Evolutionary conservation across 2,113 vertebrate species (phyloP).

Genomic region (Gnathonemus echidnorhynchus): DNA sequence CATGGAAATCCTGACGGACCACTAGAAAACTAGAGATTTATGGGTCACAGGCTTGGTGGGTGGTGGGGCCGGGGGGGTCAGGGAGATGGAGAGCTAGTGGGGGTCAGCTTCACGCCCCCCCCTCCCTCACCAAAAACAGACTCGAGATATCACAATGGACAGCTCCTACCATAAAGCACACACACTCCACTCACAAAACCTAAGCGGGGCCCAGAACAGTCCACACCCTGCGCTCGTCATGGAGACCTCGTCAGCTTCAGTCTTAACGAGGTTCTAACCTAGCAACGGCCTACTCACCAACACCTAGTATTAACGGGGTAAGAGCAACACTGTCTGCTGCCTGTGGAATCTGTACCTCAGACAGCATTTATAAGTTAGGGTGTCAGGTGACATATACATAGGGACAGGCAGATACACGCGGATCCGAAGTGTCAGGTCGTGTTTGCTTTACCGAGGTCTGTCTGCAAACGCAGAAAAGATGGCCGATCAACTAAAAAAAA

Average conservation of each 20-base stretch:
- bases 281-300: neutral
- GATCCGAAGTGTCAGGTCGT: neutral
- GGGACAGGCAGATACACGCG: neutral
- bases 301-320: neutral
- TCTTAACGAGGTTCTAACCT: conserved; percentile 16
- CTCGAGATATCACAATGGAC: no score
- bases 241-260: conserved; percentile 17
- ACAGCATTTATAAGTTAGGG: no score
- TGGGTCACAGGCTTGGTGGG: neutral
- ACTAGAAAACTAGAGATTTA: neutral
- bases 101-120: neutral
- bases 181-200: neutral
- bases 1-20: neutral
- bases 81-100: neutral
- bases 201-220: neutral
- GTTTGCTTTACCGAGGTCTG: neutral
- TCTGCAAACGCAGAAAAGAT: neutral
- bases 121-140: neutral
- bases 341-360: neutral
- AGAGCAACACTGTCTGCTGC: neutral
- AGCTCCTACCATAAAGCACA: neutral
- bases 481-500: neutral
- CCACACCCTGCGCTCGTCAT: conserved; percentile 18
- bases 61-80: no score
- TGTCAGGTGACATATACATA: neutral